Percentiles rank a stretch among this genome's conserved stretches.
These are phyloP conservation scores for Melitaea athalia DNA, from an alignment of 2,888 invertebrate species.

Conservation along the genomic window DNA sequence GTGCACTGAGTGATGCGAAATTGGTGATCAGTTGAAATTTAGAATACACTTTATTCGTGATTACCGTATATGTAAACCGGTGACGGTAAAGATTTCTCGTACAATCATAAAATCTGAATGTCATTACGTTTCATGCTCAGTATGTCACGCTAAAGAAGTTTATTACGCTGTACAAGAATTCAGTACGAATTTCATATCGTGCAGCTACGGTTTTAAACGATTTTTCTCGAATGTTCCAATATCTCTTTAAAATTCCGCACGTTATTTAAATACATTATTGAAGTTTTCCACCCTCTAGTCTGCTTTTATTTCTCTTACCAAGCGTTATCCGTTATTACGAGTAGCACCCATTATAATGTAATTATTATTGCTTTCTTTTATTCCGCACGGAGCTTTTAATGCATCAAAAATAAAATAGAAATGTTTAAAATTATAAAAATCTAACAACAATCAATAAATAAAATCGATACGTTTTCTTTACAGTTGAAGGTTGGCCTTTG, in stretches of 20 bases:
- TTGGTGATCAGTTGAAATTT: neutral
- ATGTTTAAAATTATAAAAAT: too few relatives aligned
- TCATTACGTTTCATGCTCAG: neutral
- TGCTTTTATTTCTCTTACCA: too few relatives aligned
- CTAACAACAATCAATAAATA: too few relatives aligned
- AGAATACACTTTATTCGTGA: neutral
- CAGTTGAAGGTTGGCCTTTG: too few relatives aligned
- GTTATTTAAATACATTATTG: neutral
- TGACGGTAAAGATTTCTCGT: conserved; percentile 2
- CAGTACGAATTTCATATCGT: neutral
- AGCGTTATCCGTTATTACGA: too few relatives aligned
- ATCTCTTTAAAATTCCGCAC: neutral
- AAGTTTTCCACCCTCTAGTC: neutral
- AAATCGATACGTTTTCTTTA: too few relatives aligned
- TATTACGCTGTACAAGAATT: conserved; percentile 1
- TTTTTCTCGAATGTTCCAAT: neutral
- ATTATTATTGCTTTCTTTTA: too few relatives aligned
- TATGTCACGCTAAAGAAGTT: neutral
- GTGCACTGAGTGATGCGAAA: neutral
- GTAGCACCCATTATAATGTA: too few relatives aligned
- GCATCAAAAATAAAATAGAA: too few relatives aligned
- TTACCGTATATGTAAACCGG: neutral
- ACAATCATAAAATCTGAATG: neutral
- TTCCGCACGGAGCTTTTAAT: too few relatives aligned
- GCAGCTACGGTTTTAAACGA: neutral